A percentile compares a stretch with the other conserved stretches of the same genome.
These are phyloP conservation scores for Pteruthius melanotis DNA, from an alignment of 2,113 vertebrate genomes.

Conservation along the genomic window DNA sequence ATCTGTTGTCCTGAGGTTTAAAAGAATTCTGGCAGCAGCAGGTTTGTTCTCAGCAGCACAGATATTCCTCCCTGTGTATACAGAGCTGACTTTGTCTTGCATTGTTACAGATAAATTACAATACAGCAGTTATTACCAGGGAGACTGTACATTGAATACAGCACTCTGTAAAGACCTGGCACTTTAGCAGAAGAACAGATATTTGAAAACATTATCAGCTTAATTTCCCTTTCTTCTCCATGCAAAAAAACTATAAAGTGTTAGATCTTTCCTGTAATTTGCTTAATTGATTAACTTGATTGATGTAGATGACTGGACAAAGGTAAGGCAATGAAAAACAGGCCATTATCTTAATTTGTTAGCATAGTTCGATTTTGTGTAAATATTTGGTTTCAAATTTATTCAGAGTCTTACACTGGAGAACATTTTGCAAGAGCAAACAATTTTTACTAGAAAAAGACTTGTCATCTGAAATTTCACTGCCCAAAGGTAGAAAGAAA, in stretches of 20 bases:
- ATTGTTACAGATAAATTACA: neutral
- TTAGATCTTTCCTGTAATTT: neutral
- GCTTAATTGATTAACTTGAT: slow-evolving; percentile 8
- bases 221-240: neutral
- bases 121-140: neutral
- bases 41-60: neutral
- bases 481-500: neutral
- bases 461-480: slow-evolving; percentile 22
- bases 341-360: neutral
- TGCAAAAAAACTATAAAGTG: neutral
- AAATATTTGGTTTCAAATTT: slow-evolving; percentile 19
- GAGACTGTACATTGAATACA: neutral
- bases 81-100: neutral
- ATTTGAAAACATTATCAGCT: neutral
- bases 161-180: neutral
- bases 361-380: neutral
- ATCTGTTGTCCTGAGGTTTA: neutral
- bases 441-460: slow-evolving; percentile 1
- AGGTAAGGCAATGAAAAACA: neutral
- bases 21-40: neutral
- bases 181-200: neutral
- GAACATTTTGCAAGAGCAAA: slow-evolving; percentile 10
- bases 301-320: neutral
- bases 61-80: neutral
- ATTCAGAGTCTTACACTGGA: neutral